A percentile compares a stretch with the other conserved stretches of the same genome.
These are phyloP conservation scores for Phortica magna DNA, from an alignment of 2,888 invertebrate genomes.

Conservation along the genomic window DNA sequence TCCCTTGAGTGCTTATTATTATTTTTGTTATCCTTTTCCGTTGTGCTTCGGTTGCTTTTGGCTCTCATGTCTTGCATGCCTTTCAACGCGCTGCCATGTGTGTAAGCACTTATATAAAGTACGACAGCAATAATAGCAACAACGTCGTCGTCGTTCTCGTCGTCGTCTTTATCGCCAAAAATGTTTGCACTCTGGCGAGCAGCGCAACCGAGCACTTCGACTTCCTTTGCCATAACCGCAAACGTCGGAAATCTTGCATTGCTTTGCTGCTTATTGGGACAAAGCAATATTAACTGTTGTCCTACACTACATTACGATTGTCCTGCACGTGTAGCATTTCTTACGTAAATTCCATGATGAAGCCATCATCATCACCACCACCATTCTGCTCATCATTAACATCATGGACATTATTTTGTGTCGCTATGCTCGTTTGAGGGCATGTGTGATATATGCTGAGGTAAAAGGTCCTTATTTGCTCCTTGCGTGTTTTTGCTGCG, in stretches of 20 bases:
- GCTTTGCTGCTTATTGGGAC: neutral
- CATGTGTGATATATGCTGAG: neutral
- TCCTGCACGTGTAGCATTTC: conserved; percentile 15
- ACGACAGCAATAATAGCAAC: neutral
- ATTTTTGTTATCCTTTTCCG: conserved; percentile 2
- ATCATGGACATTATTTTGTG: neutral
- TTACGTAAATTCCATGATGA: conserved; percentile 17
- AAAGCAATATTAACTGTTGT: neutral
- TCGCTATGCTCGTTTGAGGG: neutral
- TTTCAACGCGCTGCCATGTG: neutral
- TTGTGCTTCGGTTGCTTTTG: neutral
- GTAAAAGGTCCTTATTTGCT: neutral
- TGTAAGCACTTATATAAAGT: neutral
- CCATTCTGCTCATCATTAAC: neutral
- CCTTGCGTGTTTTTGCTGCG: neutral
- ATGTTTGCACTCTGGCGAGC: neutral
- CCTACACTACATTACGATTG: conserved; percentile 9
- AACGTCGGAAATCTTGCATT: neutral
- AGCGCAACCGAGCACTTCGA: neutral
- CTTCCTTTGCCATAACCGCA: neutral
- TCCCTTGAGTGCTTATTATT: conserved; percentile 19
- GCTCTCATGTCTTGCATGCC: neutral
- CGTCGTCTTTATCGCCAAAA: neutral
- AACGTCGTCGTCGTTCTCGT: too few relatives aligned
- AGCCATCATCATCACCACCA: conserved; percentile 8